These are phyloP conservation scores for Lasioglossum zephyrum DNA, from an alignment of 2,888 invertebrate species.

Conservation along the genomic window DNA sequence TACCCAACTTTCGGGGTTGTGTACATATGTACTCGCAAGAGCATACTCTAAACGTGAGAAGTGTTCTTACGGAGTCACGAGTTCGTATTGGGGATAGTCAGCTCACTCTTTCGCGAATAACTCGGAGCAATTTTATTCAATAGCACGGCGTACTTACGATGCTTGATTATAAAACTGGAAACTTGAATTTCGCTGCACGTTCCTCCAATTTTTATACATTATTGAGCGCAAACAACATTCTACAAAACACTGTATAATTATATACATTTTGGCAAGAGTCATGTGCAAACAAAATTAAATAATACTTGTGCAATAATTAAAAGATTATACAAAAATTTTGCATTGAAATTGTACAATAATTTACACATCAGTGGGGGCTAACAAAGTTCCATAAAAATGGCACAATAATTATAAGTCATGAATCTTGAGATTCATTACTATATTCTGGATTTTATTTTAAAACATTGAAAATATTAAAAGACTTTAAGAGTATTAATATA, in stretches of 20 bases:
- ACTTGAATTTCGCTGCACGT: too few relatives aligned
- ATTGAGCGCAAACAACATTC: background rate
- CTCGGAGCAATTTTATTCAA: background rate
- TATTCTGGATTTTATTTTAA: too few relatives aligned
- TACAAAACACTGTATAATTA: too few relatives aligned
- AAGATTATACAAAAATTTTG: background rate
- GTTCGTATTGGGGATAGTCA: slow-evolving; percentile 9
- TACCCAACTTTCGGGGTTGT: slow-evolving; percentile 10
- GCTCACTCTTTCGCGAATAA: background rate
- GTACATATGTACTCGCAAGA: background rate
- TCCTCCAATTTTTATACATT: background rate
- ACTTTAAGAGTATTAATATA: too few relatives aligned
- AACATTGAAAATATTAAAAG: too few relatives aligned
- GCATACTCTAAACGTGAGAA: slow-evolving; percentile 1
- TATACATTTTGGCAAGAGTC: background rate
- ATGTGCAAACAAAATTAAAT: background rate
- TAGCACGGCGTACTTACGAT: background rate
- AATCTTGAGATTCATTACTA: background rate
- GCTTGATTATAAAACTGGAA: background rate
- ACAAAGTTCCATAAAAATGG: background rate
- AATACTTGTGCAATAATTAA: background rate
- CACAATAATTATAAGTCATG: background rate
- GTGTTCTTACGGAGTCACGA: slow-evolving; percentile 6
- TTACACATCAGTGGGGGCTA: background rate
- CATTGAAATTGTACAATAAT: background rate